phyloP scores from a whole-genome alignment of 2,113 vertebrate species.

The Pica pica region DNA sequence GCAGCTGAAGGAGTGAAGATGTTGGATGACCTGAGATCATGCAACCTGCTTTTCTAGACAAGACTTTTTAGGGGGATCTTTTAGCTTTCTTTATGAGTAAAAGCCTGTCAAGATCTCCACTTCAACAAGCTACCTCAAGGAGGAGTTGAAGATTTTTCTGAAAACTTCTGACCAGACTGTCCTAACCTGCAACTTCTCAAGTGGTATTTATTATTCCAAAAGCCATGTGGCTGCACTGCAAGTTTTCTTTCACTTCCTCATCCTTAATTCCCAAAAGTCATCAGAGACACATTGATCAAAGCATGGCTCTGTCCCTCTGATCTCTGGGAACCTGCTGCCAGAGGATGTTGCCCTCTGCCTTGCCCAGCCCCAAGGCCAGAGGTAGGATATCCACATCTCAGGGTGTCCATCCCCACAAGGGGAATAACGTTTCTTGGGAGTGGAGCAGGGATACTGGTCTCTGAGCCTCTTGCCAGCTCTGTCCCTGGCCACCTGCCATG shows the following conservation, averaged over 20 bases:
- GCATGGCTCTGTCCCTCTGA: not conserved
- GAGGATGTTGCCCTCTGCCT: not conserved
- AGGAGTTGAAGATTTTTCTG: not conserved
- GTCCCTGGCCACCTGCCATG: not conserved
- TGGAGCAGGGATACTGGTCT: not conserved
- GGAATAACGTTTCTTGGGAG: not conserved
- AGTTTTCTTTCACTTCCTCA: not conserved
- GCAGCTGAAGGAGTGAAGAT: not conserved
- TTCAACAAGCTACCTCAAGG: constrained; percentile 5
- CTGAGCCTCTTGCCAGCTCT: not conserved
- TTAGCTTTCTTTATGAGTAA: not conserved
- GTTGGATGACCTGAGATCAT: not conserved
- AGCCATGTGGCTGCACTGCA: not conserved
- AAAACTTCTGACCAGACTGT: constrained; percentile 11
- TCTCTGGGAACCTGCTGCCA: not conserved
- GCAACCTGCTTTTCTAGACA: not conserved
- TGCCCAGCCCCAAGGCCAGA: not conserved
- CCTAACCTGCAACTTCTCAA: constrained; percentile 33
- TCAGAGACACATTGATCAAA: not conserved
- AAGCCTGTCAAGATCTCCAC: not conserved
- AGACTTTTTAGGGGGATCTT: not conserved
- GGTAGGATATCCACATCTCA: not conserved
- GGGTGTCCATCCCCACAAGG: not conserved
- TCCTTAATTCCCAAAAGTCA: not conserved
- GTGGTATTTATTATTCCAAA: not conserved